Conservation (phyloP, 1,140 invertebrate genomes). For the Atta cephalotes region DNA sequence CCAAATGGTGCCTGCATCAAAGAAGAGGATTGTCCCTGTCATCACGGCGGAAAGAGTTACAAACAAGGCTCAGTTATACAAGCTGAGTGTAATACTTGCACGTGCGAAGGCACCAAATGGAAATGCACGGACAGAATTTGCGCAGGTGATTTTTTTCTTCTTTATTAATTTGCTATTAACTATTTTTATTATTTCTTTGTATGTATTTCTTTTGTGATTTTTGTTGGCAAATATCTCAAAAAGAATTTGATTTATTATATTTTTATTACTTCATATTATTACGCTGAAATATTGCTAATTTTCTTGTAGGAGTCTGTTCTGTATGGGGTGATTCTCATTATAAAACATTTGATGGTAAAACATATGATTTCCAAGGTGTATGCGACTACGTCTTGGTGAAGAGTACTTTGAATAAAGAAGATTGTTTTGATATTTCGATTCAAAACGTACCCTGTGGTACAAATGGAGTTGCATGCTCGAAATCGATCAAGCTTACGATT, state of each 20-base stretch:
- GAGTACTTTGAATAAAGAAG: conserved; percentile 87
- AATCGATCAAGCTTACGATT: conserved; percentile 90
- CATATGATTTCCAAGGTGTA: conserved; percentile 94
- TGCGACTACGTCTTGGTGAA: conserved; percentile 95
- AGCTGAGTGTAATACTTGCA: conserved; percentile 93
- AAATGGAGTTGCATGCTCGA: conserved; percentile 94
- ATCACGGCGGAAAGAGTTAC: conserved; percentile 94
- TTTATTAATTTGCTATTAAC: background rate
- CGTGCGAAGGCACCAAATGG: conserved; percentile 90
- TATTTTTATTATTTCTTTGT: background rate
- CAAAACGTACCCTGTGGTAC: conserved; percentile 95
- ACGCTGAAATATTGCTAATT: background rate
- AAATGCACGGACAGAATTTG: conserved; percentile 89
- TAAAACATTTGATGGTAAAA: conserved; percentile 93
- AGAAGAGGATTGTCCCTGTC: conserved; percentile 92
- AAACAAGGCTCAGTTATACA: conserved; percentile 91
- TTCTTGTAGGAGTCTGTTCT: conserved; percentile 88
- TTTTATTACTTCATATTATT: conserved; percentile 9
- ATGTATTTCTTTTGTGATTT: background rate
- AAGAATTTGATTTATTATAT: conserved; percentile 17
- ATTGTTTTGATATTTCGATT: conserved; percentile 90
- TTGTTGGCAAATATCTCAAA: background rate
- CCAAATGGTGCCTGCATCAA: conserved; percentile 90
- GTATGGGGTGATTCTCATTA: conserved; percentile 96
- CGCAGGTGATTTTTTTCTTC: conserved; percentile 70